A percentile compares a stretch with the other conserved stretches of the same genome.
These are phyloP conservation scores for Melanerpes aurifrons DNA, from an alignment of 2,113 vertebrate genomes.

Conservation along the genomic window DNA sequence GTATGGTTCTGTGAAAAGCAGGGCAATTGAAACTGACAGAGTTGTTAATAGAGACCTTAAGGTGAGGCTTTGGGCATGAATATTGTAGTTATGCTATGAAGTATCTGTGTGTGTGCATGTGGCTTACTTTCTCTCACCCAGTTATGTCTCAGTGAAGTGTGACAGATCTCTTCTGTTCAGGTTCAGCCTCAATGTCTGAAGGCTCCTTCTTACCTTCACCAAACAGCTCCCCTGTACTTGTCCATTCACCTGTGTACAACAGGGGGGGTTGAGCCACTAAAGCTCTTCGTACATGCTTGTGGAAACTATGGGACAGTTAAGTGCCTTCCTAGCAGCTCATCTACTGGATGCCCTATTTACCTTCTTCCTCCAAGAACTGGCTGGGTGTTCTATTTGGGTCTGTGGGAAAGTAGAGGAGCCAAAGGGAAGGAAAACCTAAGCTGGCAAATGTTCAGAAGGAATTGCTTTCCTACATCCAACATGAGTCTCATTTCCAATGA, in stretches of 20 bases:
- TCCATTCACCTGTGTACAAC: rapidly evolving
- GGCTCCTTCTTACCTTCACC: neutral
- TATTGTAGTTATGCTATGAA: neutral
- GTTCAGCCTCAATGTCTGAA: neutral
- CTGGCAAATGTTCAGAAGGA: neutral
- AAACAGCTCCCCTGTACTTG: neutral
- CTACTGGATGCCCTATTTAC: rapidly evolving
- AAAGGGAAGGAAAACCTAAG: neutral
- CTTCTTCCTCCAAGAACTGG: neutral
- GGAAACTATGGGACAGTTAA: rapidly evolving
- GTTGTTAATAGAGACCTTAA: neutral
- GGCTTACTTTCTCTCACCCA: neutral
- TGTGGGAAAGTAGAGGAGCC: neutral
- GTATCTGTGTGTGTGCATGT: rapidly evolving
- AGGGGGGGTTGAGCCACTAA: neutral
- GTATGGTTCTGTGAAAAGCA: neutral
- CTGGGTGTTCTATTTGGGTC: neutral
- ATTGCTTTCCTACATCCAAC: neutral
- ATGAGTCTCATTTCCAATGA: neutral
- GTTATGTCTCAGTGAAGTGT: neutral
- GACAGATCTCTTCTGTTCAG: neutral
- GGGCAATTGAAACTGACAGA: neutral
- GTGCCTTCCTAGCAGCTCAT: rapidly evolving
- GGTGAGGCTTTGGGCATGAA: rapidly evolving
- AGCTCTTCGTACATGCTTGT: rapidly evolving